Conservation (phyloP, 2,113 vertebrate species). For the Smithornis capensis region DNA sequence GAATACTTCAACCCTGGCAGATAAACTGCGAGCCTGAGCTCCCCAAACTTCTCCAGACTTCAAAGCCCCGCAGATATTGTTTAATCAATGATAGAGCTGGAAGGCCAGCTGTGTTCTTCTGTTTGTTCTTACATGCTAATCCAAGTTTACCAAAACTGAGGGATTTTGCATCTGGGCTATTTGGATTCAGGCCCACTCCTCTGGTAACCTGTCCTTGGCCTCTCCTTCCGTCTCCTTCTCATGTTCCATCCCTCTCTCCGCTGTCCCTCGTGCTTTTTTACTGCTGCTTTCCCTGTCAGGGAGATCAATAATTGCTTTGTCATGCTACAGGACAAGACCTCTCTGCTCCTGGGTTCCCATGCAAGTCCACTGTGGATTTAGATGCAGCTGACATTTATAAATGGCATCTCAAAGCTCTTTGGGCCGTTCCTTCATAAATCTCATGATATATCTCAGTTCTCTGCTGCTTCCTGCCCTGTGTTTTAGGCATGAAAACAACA, state of each 20-base stretch:
- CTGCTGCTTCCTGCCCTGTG: background rate
- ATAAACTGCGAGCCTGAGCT: slow-evolving; percentile 30
- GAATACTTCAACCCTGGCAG: slow-evolving; percentile 42
- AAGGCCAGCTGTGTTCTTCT: slow-evolving; percentile 58
- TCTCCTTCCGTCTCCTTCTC: slow-evolving; percentile 17
- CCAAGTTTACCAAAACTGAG: slow-evolving; percentile 63
- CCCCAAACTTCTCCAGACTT: slow-evolving; percentile 55
- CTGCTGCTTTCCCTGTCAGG: background rate
- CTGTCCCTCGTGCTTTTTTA: background rate
- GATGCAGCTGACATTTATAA: background rate
- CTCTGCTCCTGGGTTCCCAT: background rate
- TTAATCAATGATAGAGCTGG: slow-evolving; percentile 56
- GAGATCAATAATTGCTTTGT: slow-evolving; percentile 46
- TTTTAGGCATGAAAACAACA: background rate
- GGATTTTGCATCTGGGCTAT: slow-evolving; percentile 57
- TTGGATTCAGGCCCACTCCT: slow-evolving; percentile 21
- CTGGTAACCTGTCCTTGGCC: slow-evolving; percentile 64
- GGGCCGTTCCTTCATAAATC: background rate
- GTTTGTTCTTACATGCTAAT: slow-evolving; percentile 68
- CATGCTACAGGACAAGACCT: slow-evolving; percentile 8
- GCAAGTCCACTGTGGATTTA: background rate
- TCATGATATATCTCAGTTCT: background rate
- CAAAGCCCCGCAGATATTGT: slow-evolving; percentile 57
- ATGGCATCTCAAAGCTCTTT: background rate
- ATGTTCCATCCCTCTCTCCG: background rate